Percentiles rank a stretch among this genome's conserved stretches.
Evolutionary conservation across 2,113 vertebrate species (phyloP).

Genomic region (Silurus asotus): DNA sequence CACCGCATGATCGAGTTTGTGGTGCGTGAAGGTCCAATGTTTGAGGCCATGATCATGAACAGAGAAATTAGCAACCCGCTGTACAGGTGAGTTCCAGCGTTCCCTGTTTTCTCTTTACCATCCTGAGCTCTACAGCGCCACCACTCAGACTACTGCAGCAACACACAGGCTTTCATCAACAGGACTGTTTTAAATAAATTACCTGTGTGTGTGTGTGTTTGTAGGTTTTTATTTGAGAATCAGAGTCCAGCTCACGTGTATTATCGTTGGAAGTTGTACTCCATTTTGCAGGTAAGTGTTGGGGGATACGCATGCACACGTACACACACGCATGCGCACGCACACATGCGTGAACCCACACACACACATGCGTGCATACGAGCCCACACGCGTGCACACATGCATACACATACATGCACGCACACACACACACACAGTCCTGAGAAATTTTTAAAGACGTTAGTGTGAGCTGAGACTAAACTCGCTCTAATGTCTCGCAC

Average conservation of each 20-base stretch:
- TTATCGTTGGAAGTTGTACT: slow-evolving; percentile 97
- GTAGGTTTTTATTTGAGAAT: slow-evolving; percentile 98
- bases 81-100: slow-evolving; percentile 82
- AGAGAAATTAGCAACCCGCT: slow-evolving; percentile 98
- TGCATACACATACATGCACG: too few species aligned
- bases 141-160: neutral
- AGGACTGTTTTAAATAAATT: neutral
- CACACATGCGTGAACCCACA: too few species aligned
- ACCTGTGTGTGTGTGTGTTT: neutral
- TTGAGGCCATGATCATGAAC: slow-evolving; percentile 99
- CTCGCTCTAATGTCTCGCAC: neutral
- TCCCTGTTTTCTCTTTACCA: neutral
- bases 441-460: neutral
- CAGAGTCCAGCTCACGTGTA: slow-evolving; percentile 98
- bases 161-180: neutral
- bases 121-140: neutral
- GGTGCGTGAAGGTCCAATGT: slow-evolving; percentile 99
- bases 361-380: too few species aligned
- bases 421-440: neutral
- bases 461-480: neutral
- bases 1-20: slow-evolving; percentile 99
- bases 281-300: slow-evolving; percentile 89
- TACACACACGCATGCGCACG: too few species aligned
- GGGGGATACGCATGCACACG: neutral
- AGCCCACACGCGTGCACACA: too few species aligned